Conservation (phyloP, 2,797 vertebrate species). For the Rhabdophis nuchalis region DNA sequence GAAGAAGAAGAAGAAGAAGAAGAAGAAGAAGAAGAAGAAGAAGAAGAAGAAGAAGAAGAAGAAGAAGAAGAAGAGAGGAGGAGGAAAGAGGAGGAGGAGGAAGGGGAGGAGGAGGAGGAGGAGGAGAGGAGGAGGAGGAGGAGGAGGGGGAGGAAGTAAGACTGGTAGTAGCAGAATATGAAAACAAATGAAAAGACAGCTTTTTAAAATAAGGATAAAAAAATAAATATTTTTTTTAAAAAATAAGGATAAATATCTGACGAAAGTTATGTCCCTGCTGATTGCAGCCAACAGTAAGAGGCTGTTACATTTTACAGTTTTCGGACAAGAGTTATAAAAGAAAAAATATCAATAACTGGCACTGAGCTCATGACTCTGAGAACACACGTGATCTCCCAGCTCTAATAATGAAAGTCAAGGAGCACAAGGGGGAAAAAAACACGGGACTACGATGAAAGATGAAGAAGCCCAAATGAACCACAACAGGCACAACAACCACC, state of each 20-base stretch:
- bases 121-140: no score
- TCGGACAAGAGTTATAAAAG: background rate
- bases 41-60: no score
- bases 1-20: no score
- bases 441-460: background rate
- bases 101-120: no score
- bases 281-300: background rate
- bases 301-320: background rate
- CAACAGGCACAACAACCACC: background rate
- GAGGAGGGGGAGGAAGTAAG: background rate
- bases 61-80: no score
- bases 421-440: background rate
- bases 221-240: slow-evolving; percentile 7
- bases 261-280: slow-evolving; percentile 12
- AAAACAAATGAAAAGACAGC: background rate
- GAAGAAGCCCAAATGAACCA: background rate
- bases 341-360: background rate
- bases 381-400: background rate
- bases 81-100: no score
- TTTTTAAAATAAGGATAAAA: slow-evolving; percentile 26
- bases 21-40: no score
- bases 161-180: background rate
- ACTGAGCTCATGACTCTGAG: background rate
- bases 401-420: background rate
- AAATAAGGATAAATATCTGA: slow-evolving; percentile 30